phyloP scores from a whole-genome alignment of 2,888 invertebrate genomes.

The Agrochola lota region DNA sequence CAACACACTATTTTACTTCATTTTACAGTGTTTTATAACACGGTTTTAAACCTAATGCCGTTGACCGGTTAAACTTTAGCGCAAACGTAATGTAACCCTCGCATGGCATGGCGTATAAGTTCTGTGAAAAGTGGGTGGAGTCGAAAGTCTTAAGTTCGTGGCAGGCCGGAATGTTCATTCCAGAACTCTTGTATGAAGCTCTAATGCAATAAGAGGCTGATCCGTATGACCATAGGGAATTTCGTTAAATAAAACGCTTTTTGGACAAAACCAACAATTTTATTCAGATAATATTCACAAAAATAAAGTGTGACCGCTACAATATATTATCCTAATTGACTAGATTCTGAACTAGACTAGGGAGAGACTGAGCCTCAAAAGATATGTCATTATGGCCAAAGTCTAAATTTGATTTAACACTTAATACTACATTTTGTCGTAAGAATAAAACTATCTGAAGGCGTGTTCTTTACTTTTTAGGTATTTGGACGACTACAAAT shows the following conservation, averaged over 20 bases:
- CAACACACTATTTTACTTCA: too few relatives aligned
- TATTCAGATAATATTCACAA: constrained; percentile 76
- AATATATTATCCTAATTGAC: constrained; percentile 81
- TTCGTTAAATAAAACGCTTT: constrained; percentile 38
- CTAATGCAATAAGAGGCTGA: not conserved
- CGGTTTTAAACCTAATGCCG: too few relatives aligned
- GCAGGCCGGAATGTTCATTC: too few relatives aligned
- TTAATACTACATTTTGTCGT: constrained; percentile 46
- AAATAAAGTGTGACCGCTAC: constrained; percentile 78
- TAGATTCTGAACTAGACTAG: constrained; percentile 73
- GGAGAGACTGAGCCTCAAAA: constrained; percentile 70
- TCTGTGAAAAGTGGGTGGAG: too few relatives aligned
- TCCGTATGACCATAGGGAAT: not conserved
- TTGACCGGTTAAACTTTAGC: too few relatives aligned
- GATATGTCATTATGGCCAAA: constrained; percentile 73
- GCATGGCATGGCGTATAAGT: too few relatives aligned
- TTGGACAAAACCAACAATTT: constrained; percentile 65
- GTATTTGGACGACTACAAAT: not conserved
- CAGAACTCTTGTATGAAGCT: not conserved
- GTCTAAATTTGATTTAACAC: constrained; percentile 60
- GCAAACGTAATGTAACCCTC: too few relatives aligned
- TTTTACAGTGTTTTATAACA: too few relatives aligned
- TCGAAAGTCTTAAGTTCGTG: not conserved
- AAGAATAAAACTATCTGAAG: constrained; percentile 41
- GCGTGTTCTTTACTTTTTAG: constrained; percentile 19